Percentiles rank a stretch among this genome's conserved stretches.
phyloP scores from a whole-genome alignment of 2,888 invertebrate species.

The Craniophora ligustri region DNA sequence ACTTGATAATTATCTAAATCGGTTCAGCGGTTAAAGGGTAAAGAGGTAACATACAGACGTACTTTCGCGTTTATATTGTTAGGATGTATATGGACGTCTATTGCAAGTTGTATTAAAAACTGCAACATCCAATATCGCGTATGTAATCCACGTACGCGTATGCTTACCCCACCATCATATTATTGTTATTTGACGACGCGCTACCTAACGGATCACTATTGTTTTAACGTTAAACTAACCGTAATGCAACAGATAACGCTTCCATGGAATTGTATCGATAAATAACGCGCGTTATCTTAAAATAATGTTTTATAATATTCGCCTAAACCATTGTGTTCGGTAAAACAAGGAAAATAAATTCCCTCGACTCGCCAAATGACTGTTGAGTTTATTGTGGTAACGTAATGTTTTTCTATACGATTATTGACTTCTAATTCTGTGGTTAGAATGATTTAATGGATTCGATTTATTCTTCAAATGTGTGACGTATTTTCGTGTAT shows the following conservation, averaged over 20 bases:
- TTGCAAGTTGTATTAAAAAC: slow-evolving; percentile 33
- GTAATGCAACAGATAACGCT: slow-evolving; percentile 49
- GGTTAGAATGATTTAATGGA: not conserved
- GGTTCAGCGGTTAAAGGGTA: too few relatives aligned
- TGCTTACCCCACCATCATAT: slow-evolving; percentile 16
- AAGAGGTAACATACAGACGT: too few relatives aligned
- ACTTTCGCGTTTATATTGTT: too few relatives aligned
- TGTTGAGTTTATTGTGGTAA: slow-evolving; percentile 13
- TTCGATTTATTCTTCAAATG: not conserved
- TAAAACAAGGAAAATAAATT: slow-evolving; percentile 35
- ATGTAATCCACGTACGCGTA: slow-evolving; percentile 5
- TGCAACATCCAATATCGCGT: slow-evolving; percentile 17
- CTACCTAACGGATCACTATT: slow-evolving; percentile 41
- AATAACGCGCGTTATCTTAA: slow-evolving; percentile 37
- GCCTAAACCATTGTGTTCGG: slow-evolving; percentile 18
- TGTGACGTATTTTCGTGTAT: not conserved
- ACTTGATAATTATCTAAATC: too few relatives aligned
- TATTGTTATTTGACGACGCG: slow-evolving; percentile 31
- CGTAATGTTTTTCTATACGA: not conserved
- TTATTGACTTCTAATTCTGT: not conserved
- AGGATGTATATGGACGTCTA: too few relatives aligned
- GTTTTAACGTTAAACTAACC: slow-evolving; percentile 55
- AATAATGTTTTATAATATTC: slow-evolving; percentile 42
- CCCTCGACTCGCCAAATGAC: slow-evolving; percentile 12
- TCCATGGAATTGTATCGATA: slow-evolving; percentile 33